Evolutionary conservation across 2,888 invertebrate genomes (phyloP).

Genomic region (Pristionchus maxplancki): DNA sequence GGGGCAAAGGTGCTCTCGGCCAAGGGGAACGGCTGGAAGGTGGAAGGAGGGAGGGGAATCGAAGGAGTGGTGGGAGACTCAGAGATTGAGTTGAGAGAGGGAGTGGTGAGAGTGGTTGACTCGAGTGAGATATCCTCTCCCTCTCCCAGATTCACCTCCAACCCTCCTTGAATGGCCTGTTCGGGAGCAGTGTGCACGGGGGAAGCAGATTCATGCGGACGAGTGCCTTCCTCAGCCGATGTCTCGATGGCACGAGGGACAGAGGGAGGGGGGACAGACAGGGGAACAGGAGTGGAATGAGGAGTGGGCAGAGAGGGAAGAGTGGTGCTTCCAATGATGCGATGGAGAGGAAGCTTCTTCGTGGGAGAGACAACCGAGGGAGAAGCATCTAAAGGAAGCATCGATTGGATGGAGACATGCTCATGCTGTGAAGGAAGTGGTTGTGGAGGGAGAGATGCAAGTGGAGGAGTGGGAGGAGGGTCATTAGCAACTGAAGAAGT

Average conservation of each 20-base stretch:
- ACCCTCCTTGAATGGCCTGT: conserved; percentile 51
- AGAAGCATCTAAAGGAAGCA: conserved; percentile 20
- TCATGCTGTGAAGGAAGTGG: conserved; percentile 30
- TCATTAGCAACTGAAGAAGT: neutral
- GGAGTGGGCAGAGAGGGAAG: neutral
- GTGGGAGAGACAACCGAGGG: neutral
- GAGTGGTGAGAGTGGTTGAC: neutral
- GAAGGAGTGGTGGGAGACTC: conserved; percentile 39
- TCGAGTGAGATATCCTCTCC: conserved; percentile 34
- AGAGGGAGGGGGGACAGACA: neutral
- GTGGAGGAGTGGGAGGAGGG: conserved; percentile 4
- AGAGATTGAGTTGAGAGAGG: neutral
- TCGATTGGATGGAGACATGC: conserved; percentile 49
- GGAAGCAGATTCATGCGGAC: conserved; percentile 44
- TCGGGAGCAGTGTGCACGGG: conserved; percentile 49
- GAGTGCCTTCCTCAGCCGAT: neutral
- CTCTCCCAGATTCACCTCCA: conserved; percentile 46
- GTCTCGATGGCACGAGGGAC: conserved; percentile 8
- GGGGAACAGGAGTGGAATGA: neutral
- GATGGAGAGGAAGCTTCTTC: conserved; percentile 49
- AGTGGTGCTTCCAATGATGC: conserved; percentile 33
- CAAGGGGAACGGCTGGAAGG: conserved; percentile 33
- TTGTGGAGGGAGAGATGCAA: conserved; percentile 22
- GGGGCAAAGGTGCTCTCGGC: conserved; percentile 52
- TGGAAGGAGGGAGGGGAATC: conserved; percentile 37